A percentile compares a stretch with the other conserved stretches of the same genome.
Evolutionary conservation across 2,797 vertebrate species (phyloP).

Genomic region (Alcedo quadribrachys): DNA sequence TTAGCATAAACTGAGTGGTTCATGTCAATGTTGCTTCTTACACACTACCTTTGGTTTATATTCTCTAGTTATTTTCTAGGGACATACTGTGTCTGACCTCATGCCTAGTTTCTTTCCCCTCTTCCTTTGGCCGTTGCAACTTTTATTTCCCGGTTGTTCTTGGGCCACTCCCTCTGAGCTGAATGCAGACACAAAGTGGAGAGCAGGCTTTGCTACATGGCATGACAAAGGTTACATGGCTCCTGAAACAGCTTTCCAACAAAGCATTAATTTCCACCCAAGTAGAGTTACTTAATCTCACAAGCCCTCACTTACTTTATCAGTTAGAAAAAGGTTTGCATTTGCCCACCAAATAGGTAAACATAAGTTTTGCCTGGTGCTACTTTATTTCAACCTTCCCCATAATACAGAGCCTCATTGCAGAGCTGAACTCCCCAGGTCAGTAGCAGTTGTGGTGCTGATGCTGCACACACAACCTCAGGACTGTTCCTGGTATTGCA

Average conservation of each 20-base stretch:
- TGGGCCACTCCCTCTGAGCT: conserved; percentile 35
- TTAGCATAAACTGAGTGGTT: background rate
- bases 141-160: conserved; percentile 14
- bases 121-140: background rate
- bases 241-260: background rate
- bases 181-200: background rate
- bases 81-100: background rate
- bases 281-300: background rate
- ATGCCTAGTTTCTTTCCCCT: background rate
- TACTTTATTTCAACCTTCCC: background rate
- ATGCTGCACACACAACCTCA: background rate
- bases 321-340: background rate
- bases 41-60: background rate
- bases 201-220: background rate
- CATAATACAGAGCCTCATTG: background rate
- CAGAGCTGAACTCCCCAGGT: background rate
- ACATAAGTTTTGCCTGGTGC: background rate
- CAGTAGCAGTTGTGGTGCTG: background rate
- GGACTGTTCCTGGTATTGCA: background rate
- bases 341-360: background rate
- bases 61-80: background rate
- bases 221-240: background rate
- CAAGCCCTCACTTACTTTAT: background rate
- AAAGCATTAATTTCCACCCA: background rate
- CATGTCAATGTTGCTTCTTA: background rate